Base-by-base conservation (phyloP, 2,888 invertebrate species). In the Sarcophaga variegata region DNA sequence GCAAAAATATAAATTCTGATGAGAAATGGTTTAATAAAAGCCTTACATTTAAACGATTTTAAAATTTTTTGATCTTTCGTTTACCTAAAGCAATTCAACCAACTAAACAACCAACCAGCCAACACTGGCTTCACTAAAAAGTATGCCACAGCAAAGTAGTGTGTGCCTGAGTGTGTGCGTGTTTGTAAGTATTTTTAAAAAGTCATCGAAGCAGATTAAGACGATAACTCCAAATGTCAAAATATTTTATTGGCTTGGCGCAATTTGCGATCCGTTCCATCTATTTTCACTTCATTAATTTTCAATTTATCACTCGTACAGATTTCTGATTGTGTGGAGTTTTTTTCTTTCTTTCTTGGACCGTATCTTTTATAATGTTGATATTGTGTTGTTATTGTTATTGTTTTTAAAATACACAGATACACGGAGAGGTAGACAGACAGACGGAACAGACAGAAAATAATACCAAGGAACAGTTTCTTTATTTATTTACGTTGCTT, bases 241-340 rank as follows among this genome's bases (percentile, higher is more conserved):
- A 92, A 92, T 92, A 92, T 92, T 92, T 92, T 92, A 92, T 92
- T 92, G 91, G 92, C 92, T 91, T 91, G 91, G 92, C 91, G 92
- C 92, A 92, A 92, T 92, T 92, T 92, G 92, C 92, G 92, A 92
- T 92, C 92, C 92, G 92, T 92, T 92, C 92, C 92, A 92, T 92
- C 92, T 92, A 92, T 92, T 92, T 92, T 92, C 92, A 92, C 92
- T 92, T 92, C 92, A 92, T 92, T 92, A 92, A 92, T 92, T 92
- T 92, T 92, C 92, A 92, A 92, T 92, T 92, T 92, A 92, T 92
- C 92, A 92, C 92, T 87, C 87, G 92, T 91, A 91, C 92, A 91
- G 92, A 92, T 92, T 92, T 91, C 87, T 91, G 92, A 92, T 92
- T 86, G 86, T 86, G 64, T 74, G 81, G 81, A 74, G 67, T 74